phyloP scores from a whole-genome alignment of 1,140 invertebrate species.

The Adoxophyes honmai region DNA sequence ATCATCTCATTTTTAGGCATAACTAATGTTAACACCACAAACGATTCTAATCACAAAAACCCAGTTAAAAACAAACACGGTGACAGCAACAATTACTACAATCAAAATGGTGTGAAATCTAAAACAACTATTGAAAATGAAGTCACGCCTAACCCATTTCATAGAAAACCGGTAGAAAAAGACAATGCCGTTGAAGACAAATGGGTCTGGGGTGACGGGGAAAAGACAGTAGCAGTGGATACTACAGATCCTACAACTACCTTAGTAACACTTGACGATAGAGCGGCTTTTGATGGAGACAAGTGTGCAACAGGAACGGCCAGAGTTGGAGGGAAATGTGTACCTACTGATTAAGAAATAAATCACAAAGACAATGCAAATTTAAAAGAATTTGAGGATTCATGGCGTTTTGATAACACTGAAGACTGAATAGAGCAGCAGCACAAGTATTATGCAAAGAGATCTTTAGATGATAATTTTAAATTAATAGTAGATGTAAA shows the following conservation, averaged over 20 bases:
- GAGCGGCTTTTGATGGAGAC: background rate
- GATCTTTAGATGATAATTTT: background rate
- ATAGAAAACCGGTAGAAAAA: background rate
- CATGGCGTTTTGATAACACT: background rate
- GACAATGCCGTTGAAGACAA: background rate
- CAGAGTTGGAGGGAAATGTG: background rate
- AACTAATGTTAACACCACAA: background rate
- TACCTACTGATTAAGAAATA: background rate
- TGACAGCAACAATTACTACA: background rate
- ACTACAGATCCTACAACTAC: background rate
- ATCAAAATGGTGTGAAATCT: background rate
- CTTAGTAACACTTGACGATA: background rate
- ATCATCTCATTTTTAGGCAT: background rate
- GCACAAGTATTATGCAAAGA: background rate
- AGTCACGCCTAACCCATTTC: background rate
- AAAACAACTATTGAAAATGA: background rate
- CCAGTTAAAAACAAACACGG: background rate
- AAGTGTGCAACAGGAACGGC: background rate
- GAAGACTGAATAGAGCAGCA: background rate
- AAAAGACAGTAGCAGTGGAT: no score
- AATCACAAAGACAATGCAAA: background rate
- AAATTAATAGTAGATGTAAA: background rate
- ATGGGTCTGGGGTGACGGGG: background rate
- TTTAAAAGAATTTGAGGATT: background rate
- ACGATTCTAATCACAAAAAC: no score